Percentiles rank a stretch among this genome's conserved stretches.
Conservation (phyloP, 1,140 invertebrate species). For the Aphis gossypii region DNA sequence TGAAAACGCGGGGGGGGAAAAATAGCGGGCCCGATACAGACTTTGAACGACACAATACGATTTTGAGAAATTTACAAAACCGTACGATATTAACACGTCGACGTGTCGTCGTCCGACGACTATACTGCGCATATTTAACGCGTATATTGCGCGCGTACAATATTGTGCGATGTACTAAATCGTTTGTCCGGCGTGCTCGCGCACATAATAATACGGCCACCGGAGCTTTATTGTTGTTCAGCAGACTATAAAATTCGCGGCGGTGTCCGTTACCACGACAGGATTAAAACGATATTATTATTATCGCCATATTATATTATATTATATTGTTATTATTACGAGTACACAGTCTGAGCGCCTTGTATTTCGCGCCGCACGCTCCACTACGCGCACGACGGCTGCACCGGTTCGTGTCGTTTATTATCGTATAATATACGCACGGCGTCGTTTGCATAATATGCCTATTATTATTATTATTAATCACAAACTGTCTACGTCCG, state of each 20-base stretch:
- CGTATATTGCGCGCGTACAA: no score
- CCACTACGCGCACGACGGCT: neutral
- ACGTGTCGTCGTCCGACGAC: no score
- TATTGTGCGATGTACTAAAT: neutral
- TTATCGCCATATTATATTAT: neutral
- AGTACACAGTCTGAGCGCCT: neutral
- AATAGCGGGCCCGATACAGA: neutral
- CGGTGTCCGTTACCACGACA: neutral
- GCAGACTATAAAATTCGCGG: neutral
- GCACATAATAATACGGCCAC: neutral
- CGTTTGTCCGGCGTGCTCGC: neutral
- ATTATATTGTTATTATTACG: neutral
- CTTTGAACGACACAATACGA: neutral
- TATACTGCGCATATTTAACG: no score
- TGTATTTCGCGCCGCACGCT: neutral
- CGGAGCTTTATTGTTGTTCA: neutral
- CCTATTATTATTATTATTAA: neutral
- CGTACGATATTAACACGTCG: neutral
- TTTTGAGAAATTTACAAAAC: neutral
- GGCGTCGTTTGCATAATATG: neutral
- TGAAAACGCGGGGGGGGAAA: neutral
- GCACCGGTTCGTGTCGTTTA: neutral
- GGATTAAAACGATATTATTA: conserved; percentile 1
- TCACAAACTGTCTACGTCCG: neutral
- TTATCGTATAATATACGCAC: neutral